These are phyloP conservation scores for Mimas tiliae DNA, from an alignment of 2,888 invertebrate species.

Conservation along the genomic window DNA sequence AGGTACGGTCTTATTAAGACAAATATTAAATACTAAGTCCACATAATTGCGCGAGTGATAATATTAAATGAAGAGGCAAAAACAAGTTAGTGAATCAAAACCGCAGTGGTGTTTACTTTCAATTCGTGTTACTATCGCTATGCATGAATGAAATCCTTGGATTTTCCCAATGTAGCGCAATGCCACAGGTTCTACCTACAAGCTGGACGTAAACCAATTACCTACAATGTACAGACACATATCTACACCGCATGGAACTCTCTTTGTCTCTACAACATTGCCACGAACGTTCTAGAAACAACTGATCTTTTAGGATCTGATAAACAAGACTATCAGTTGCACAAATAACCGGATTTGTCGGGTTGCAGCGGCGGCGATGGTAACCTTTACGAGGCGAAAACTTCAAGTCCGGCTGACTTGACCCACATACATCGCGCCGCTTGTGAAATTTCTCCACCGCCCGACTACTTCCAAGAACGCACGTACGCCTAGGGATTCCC, in stretches of 20 bases:
- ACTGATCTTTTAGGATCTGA: conserved; percentile 75
- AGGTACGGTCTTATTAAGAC: too few relatives aligned
- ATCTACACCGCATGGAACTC: conserved; percentile 7
- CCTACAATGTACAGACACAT: conserved; percentile 2
- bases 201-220: conserved; percentile 9
- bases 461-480: conserved; percentile 72
- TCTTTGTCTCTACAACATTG: conserved; percentile 15
- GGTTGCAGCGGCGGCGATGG: conserved; percentile 59
- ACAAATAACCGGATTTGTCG: conserved; percentile 76
- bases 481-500: conserved; percentile 70
- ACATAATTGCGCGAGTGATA: neutral
- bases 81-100: conserved; percentile 41
- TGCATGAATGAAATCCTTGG: conserved; percentile 74
- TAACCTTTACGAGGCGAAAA: conserved; percentile 81
- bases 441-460: conserved; percentile 82
- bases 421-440: conserved; percentile 75
- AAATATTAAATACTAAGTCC: too few relatives aligned
- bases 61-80: neutral
- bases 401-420: conserved; percentile 82
- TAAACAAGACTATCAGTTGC: conserved; percentile 76
- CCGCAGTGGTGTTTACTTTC: conserved; percentile 65
- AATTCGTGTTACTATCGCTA: conserved; percentile 53
- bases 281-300: conserved; percentile 55
- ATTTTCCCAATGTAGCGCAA: conserved; percentile 50
- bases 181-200: conserved; percentile 26